These are phyloP conservation scores for Agrotis segetum DNA, from an alignment of 2,888 invertebrate species.

Conservation along the genomic window DNA sequence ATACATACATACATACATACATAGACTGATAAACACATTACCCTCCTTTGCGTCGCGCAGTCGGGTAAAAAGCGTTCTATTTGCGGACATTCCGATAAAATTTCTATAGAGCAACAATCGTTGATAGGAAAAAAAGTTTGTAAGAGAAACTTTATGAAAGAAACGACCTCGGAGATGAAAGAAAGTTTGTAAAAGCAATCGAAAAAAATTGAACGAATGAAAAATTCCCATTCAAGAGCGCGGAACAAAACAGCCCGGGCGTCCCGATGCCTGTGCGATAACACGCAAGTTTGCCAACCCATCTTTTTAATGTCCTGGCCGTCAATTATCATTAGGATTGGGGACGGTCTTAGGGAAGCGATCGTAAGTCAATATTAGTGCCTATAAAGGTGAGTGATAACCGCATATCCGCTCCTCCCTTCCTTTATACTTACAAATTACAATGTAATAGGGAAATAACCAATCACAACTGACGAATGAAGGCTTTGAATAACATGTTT, in stretches of 20 bases:
- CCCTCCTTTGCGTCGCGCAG: no score
- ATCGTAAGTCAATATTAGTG: conserved; percentile 88
- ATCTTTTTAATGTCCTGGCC: conserved; percentile 84
- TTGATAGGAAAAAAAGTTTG: conserved; percentile 50
- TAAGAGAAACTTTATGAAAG: conserved; percentile 39
- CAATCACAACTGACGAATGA: conserved; percentile 67
- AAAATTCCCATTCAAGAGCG: conserved; percentile 69
- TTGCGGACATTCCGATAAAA: conserved; percentile 56
- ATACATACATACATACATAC: no score
- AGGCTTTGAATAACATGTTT: conserved; percentile 62
- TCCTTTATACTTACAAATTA: conserved; percentile 76
- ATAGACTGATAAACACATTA: no score
- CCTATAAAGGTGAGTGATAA: conserved; percentile 89
- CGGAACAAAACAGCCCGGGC: conserved; percentile 59
- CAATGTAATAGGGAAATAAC: conserved; percentile 76
- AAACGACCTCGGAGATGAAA: conserved; percentile 55
- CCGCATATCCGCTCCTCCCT: conserved; percentile 75
- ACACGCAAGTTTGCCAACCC: conserved; percentile 83
- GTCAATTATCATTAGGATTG: conserved; percentile 88
- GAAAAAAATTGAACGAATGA: conserved; percentile 62
- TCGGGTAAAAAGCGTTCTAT: conserved; percentile 57
- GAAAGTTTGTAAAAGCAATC: conserved; percentile 73
- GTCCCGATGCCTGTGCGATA: conserved; percentile 72
- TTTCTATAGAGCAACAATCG: conserved; percentile 55
- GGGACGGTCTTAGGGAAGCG: conserved; percentile 74